A percentile compares a stretch with the other conserved stretches of the same genome.
These are phyloP conservation scores for Neomicropteryx cornuta DNA, from an alignment of 1,140 invertebrate species.

Conservation along the genomic window DNA sequence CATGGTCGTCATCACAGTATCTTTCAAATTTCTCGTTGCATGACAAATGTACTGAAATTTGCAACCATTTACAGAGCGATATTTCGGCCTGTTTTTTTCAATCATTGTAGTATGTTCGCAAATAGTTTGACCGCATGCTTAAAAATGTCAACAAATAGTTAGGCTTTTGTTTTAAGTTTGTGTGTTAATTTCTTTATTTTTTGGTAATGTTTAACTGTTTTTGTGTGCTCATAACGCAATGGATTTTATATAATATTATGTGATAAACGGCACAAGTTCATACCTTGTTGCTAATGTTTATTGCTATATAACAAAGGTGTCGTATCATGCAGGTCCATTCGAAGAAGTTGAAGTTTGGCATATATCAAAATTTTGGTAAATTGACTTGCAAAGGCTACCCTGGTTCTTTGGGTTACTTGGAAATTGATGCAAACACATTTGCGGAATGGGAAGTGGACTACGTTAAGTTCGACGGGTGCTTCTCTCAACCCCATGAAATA, in stretches of 20 bases:
- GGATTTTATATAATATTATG: constrained; percentile 9
- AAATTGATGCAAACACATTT: constrained; percentile 64
- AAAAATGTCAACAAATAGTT: too few relatives aligned
- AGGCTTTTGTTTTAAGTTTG: too few relatives aligned
- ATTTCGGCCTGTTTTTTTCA: too few relatives aligned
- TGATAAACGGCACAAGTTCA: too few relatives aligned
- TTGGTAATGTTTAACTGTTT: constrained; percentile 1
- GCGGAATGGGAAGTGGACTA: constrained; percentile 76
- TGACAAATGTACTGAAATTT: too few relatives aligned
- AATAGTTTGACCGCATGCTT: too few relatives aligned
- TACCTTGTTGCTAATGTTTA: too few relatives aligned
- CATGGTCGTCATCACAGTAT: too few relatives aligned
- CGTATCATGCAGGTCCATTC: constrained; percentile 71
- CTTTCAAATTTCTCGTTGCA: too few relatives aligned
- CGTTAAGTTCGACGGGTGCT: constrained; percentile 74
- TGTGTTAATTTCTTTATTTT: neutral
- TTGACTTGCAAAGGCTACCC: constrained; percentile 71
- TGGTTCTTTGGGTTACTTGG: constrained; percentile 56
- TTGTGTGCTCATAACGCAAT: neutral
- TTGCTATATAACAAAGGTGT: too few relatives aligned
- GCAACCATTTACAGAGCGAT: too few relatives aligned
- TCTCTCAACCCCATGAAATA: constrained; percentile 45
- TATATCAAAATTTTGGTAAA: constrained; percentile 75
- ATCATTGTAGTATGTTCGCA: too few relatives aligned
- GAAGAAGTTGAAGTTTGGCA: constrained; percentile 67